A percentile compares a stretch with the other conserved stretches of the same genome.
phyloP scores from a whole-genome alignment of 2,113 vertebrate genomes.

The Dasyornis broadbenti region DNA sequence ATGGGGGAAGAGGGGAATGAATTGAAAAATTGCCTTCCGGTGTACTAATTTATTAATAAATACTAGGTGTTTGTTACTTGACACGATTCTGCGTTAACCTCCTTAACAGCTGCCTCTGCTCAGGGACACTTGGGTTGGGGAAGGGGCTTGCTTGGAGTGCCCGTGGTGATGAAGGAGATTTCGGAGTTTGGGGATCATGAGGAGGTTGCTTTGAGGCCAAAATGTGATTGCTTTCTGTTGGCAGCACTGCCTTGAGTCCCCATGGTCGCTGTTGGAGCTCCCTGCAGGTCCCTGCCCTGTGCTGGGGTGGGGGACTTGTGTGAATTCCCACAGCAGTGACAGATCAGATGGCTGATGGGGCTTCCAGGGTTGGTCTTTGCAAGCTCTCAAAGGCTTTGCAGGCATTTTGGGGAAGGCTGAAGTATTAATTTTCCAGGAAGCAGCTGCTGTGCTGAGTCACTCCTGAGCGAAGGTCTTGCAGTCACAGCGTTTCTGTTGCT shows the following conservation, averaged over 20 bases:
- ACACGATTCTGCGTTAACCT: constrained; percentile 41
- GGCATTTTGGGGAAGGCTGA: not conserved
- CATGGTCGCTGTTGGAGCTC: accelerated
- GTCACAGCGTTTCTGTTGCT: not conserved
- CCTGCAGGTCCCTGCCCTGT: accelerated
- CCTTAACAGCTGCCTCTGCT: not conserved
- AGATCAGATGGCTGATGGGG: not conserved
- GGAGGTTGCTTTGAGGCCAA: not conserved
- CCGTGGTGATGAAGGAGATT: not conserved
- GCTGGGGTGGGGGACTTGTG: accelerated
- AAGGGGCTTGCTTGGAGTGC: not conserved
- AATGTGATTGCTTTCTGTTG: not conserved
- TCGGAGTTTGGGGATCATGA: not conserved
- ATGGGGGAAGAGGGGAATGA: constrained; percentile 40
- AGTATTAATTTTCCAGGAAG: not conserved
- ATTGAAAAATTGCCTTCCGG: constrained; percentile 77
- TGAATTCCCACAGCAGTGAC: not conserved
- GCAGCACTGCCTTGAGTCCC: not conserved
- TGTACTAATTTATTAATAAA: constrained; percentile 87
- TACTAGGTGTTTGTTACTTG: constrained; percentile 80
- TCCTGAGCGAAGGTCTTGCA: not conserved
- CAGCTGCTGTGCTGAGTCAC: constrained; percentile 39
- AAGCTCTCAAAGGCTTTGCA: not conserved
- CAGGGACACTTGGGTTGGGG: not conserved
- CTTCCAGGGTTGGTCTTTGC: not conserved